These are phyloP conservation scores for Drosophila yakuba DNA, from an alignment of 1,140 invertebrate genomes.

Conservation along the genomic window DNA sequence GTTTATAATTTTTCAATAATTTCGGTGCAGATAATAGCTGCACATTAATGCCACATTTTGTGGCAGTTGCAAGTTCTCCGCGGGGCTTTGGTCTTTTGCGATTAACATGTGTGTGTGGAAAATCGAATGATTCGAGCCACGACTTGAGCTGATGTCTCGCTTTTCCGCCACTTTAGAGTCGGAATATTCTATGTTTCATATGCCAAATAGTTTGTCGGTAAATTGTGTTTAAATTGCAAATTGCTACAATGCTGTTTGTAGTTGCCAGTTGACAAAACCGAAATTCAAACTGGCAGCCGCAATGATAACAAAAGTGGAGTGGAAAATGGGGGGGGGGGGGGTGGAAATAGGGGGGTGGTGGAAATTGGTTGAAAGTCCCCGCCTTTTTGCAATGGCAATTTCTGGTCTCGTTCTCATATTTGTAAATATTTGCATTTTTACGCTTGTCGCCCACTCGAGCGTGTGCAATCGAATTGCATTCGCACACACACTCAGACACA, in stretches of 20 bases:
- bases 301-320: slow-evolving; percentile 29
- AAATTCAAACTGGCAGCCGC: slow-evolving; percentile 39
- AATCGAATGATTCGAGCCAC: slow-evolving; percentile 13
- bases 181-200: slow-evolving; percentile 45
- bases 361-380: slow-evolving; percentile 15
- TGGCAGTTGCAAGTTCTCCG: slow-evolving; percentile 7
- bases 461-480: slow-evolving; percentile 65
- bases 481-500: slow-evolving; percentile 10
- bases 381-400: slow-evolving; percentile 16
- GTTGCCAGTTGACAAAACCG: slow-evolving; percentile 36
- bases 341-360: too few relatives aligned
- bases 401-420: slow-evolving; percentile 64
- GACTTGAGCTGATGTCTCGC: slow-evolving; percentile 4
- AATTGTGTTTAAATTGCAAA: slow-evolving; percentile 49
- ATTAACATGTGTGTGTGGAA: neutral
- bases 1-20: too few relatives aligned
- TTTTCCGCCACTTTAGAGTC: neutral
- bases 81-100: slow-evolving; percentile 10
- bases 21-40: too few relatives aligned
- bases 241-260: slow-evolving; percentile 17
- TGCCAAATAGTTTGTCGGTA: slow-evolving; percentile 22
- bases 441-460: slow-evolving; percentile 56
- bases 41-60: slow-evolving; percentile 31
- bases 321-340: too few relatives aligned
- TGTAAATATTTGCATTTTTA: slow-evolving; percentile 76